phyloP scores from a whole-genome alignment of 2,888 invertebrate genomes.

The Harpalus rubripes region DNA sequence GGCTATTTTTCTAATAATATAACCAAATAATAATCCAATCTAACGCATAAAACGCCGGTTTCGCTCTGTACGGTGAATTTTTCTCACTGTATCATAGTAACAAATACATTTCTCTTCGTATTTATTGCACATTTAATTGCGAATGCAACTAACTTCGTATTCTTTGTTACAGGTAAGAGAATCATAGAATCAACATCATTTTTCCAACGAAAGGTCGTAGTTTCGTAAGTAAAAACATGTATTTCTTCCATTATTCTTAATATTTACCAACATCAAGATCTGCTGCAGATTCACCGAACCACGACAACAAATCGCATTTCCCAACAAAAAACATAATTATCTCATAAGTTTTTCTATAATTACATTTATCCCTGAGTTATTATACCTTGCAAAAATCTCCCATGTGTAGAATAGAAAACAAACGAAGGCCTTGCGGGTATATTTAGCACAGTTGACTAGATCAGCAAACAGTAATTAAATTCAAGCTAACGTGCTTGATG shows the following conservation, averaged over 20 bases:
- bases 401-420: constrained; percentile 13
- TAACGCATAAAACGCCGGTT: no score
- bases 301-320: background rate
- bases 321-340: constrained; percentile 6
- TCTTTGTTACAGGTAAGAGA: background rate
- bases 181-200: background rate
- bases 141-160: background rate
- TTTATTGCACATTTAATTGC: background rate
- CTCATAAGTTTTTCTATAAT: constrained; percentile 20
- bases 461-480: constrained; percentile 39
- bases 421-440: constrained; percentile 27
- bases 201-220: background rate
- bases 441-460: constrained; percentile 42
- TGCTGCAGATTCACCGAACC: background rate
- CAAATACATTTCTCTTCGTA: background rate
- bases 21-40: no score
- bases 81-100: no score
- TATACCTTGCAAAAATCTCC: constrained; percentile 31
- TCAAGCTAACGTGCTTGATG: constrained; percentile 1
- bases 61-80: no score
- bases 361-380: constrained; percentile 37
- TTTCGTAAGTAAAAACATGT: background rate
- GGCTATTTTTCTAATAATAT: no score
- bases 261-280: background rate
- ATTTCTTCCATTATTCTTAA: background rate